Base-by-base conservation (phyloP, 2,113 vertebrate species). In the Periophthalmodon schlosseri region DNA sequence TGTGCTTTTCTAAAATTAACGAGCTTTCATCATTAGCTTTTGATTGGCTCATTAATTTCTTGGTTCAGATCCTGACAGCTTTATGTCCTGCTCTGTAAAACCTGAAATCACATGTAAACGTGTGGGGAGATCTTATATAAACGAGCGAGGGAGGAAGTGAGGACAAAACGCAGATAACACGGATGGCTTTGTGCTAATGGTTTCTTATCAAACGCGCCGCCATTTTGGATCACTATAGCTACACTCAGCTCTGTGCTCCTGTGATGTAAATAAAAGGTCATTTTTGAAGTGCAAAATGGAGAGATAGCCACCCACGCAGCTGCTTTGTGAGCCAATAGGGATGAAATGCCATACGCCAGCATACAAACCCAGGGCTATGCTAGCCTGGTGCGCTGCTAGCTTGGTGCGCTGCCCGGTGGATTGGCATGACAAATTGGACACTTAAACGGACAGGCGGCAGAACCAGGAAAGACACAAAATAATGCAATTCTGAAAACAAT, bases 21-120 rank as follows among this genome's bases (percentile, higher is more conserved):
- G 78, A 87, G 80, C 58, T 89, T 82, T 65, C 66, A 88, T 87
- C 85, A 87, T 90, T 73, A 83, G 78, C 47, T 74, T 87, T 86
- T 86, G 77, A 89, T 76, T 78, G 84, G 86, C 75, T 89, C 88
- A 88, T 89, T 89, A 68, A 91, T 91, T 88, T 78, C 77, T 73
- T 73, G 64, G 13, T 72, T 82, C 65, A 67, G 68, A 65, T 72
- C 79, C 68, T 90, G 87, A 90, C 90, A 91, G 86, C 81, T 90
- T 86, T 78, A 91, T 90, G 86, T 81, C 86, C 88, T 84, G 85
- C 84, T 78, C 80, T 44, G 83, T 78, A 83, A 88, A 84, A 84
- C 81, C 73, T 87, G 77, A 89, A 89, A 91, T 88, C 72, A 57
- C 75, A 79, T 76, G 70, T 75, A 77, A 69, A 83, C 75, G 60